Base-by-base conservation (phyloP, 2,113 vertebrate genomes). In the Ifrita kowaldi region DNA sequence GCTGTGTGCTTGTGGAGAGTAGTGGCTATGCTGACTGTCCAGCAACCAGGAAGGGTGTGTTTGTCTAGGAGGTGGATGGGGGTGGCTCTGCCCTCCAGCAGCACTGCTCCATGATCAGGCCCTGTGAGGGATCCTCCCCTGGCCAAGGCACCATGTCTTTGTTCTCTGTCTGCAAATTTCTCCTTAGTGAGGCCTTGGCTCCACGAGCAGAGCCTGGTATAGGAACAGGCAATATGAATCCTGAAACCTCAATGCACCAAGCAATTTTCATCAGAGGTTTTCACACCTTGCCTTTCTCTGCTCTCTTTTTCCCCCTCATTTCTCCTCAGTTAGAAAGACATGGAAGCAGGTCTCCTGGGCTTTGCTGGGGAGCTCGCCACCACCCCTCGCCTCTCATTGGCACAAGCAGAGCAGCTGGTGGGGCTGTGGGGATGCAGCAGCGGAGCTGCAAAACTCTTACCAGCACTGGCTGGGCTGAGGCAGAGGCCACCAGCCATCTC, bases 241-340 rank as follows among this genome's bases (percentile, higher is more conserved):
- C 37, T 57, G 65, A 90, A 88, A 84, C 69, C 73, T 86, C 86
- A 95, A 35, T 81, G 56, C 87, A 75, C 84, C 0, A 1, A 89
- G 65, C 91, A 70, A 63, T 95, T 96, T 90, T 49, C 89, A 64
- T 87, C 76, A 53, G 80, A 81, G 56, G 41, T 47, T 95, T 95
- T 84, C 77, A 64, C 56, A 68, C 73, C 77, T 93, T 81, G 71
- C 35, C 44, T 53, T 85, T 83, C 27, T 71, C 37, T 20, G 55
- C 39, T 77, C 64, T 70, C 44, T 57, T 56, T 30, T 57, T 69
- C 11, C 24, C 37, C 78, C 83, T 85, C 7, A 5, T 88, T 93
- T 93, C 73, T 86, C 39, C 55, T 92, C 5, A 0, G 26, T 42
- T 63, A 80, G 76, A 82, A 83, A 32, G 83, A 57, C 19, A 24